These are phyloP conservation scores for Microcebus murinus DNA, from an alignment of 2,113 vertebrate genomes.

Conservation along the genomic window DNA sequence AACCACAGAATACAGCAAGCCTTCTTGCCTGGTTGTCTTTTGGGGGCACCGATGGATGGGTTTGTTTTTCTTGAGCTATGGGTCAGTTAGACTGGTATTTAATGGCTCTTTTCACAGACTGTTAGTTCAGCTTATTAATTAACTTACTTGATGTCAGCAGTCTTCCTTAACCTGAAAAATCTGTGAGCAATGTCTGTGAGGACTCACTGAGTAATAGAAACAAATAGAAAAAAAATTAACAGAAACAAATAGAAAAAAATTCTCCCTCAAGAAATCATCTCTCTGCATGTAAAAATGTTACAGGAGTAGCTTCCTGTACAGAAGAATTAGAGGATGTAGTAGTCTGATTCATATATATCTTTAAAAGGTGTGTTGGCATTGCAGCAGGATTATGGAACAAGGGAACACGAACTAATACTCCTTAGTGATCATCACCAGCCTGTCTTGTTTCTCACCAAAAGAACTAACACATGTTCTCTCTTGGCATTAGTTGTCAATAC, in stretches of 20 bases:
- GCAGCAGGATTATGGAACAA: background rate
- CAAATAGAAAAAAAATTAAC: background rate
- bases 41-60: background rate
- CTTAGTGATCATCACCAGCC: background rate
- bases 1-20: background rate
- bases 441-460: background rate
- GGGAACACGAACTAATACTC: background rate
- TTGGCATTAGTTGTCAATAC: background rate
- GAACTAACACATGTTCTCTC: background rate
- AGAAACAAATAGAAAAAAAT: background rate
- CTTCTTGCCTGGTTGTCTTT: slow-evolving; percentile 31
- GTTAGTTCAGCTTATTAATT: slow-evolving; percentile 76
- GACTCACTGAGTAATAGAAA: slow-evolving; percentile 18
- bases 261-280: slow-evolving; percentile 15
- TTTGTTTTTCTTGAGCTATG: slow-evolving; percentile 66
- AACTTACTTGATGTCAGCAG: slow-evolving; percentile 52
- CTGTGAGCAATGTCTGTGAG: slow-evolving; percentile 17
- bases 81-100: slow-evolving; percentile 76
- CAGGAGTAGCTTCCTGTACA: background rate
- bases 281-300: slow-evolving; percentile 29
- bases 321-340: background rate
- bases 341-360: background rate
- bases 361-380: background rate
- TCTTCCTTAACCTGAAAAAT: slow-evolving; percentile 54
- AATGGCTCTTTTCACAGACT: slow-evolving; percentile 69